Percentiles rank a stretch among this genome's conserved stretches.
These are phyloP conservation scores for Digitonthophagus gazella DNA, from an alignment of 2,888 invertebrate genomes.

Conservation along the genomic window DNA sequence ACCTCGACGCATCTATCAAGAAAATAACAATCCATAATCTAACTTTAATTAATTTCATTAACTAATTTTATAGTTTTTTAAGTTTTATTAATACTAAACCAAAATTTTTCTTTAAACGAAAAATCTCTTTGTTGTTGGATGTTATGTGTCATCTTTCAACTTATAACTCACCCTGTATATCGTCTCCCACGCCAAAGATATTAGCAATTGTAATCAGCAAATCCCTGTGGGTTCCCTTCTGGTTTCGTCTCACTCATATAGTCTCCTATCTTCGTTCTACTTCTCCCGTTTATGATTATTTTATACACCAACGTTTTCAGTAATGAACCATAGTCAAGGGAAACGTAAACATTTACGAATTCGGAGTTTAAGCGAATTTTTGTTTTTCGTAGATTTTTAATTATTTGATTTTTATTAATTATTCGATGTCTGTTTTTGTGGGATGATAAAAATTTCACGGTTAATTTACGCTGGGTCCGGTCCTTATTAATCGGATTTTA, in stretches of 20 bases:
- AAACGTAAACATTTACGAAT: slow-evolving; percentile 34
- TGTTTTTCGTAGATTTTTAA: not conserved
- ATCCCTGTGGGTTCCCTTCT: slow-evolving; percentile 37
- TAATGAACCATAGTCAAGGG: slow-evolving; percentile 35
- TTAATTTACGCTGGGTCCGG: slow-evolving; percentile 37
- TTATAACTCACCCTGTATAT: slow-evolving; percentile 36
- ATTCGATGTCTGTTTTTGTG: not conserved
- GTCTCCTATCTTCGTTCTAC: slow-evolving; percentile 37
- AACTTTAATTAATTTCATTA: no score
- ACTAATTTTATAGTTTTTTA: no score
- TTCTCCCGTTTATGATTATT: slow-evolving; percentile 46
- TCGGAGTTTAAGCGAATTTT: not conserved
- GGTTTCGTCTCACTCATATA: slow-evolving; percentile 31
- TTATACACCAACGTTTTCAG: slow-evolving; percentile 39
- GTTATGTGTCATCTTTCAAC: no score
- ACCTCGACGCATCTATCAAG: no score
- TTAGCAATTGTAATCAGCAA: slow-evolving; percentile 48
- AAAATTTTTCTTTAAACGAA: no score
- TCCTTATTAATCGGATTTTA: slow-evolving; percentile 37
- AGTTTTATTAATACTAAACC: no score
- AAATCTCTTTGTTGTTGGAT: no score
- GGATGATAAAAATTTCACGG: slow-evolving; percentile 32
- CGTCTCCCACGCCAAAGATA: slow-evolving; percentile 37
- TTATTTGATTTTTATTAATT: slow-evolving; percentile 1
- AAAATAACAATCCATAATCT: no score